Conservation (phyloP, 53 echinoderm and acorn worm genomes). For the Echinometra lucunter region DNA sequence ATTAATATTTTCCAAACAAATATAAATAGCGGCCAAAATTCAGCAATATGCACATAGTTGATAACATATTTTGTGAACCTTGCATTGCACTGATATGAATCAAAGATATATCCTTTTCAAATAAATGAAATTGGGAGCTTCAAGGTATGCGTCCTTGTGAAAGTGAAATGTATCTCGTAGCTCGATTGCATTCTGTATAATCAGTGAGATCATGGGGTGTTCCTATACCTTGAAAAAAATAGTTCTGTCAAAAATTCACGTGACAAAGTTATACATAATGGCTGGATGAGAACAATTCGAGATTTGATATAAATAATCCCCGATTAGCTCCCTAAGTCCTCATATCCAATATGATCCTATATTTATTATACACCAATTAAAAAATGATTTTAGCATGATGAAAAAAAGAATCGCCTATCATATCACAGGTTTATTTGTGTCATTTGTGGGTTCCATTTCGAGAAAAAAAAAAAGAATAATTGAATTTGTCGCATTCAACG, state of each 20-base stretch:
- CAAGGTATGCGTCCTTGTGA: neutral
- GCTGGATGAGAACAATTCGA: neutral
- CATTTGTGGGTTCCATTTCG: neutral
- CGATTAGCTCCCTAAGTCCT: neutral
- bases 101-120: conserved; percentile 7
- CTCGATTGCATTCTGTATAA: neutral
- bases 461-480: neutral
- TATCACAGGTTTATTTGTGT: neutral
- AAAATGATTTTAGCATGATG: neutral
- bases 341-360: neutral
- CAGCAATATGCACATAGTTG: neutral
- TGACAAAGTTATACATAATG: too few relatives aligned
- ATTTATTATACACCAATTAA: neutral
- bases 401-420: neutral
- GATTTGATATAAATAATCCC: neutral
- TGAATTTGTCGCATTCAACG: neutral
- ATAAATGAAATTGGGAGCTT: neutral
- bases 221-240: neutral
- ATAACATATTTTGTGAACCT: neutral
- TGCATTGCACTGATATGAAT: neutral
- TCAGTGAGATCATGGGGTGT: neutral
- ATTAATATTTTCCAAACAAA: neutral
- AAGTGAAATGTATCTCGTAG: neutral
- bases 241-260: neutral
- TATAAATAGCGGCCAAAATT: neutral